Base-by-base conservation (phyloP, 2,888 invertebrate species). In the Eumacrocentrus americanus region DNA sequence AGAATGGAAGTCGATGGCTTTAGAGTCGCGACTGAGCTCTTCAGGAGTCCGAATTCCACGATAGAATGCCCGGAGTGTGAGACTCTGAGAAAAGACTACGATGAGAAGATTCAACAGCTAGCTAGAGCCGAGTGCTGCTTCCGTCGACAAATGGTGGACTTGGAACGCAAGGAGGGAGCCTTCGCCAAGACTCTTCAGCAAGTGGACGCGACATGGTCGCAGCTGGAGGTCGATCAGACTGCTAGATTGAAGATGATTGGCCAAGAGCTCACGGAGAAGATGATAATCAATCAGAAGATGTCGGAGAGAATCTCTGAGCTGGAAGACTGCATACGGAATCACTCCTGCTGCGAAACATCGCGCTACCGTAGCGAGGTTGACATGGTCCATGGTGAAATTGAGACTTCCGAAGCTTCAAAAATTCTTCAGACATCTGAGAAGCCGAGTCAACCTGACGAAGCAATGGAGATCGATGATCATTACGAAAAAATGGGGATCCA, bases 31-130 rank as follows among this genome's bases (percentile, higher is more conserved):
- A 25, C 44, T n/a, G 35, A 47, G 16, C 6, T 34, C 7, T n/a
- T 16, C n/a, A 7, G 1, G 5, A 22, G 34, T 11, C 34, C 25
- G 3, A 23, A 40, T 14, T 5, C 7, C 5, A 4, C 20, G 2
- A n/a, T 5, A 73, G 86, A 82, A 78, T 87, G 83, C 75, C 76
- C 82, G 67, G 86, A 83, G 71, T 86, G 82, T 78, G 86, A 82
- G 70, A 82, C 82, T 40, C 82, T 82, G 53, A 84, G 84, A 73
- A 83, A 84, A 65, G 83, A 77, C 29, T 81, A 81, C 57, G 80
- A 84, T 58, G 85, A 86, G 65, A 64, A 62, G 50, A 65, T 70
- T 11, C 53, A 52, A 11, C 55, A 66, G 16, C 48, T 70, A 11
- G 58, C 50, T 2, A 18, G 51, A 6, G 65, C 66, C 1, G 70